phyloP scores from a whole-genome alignment of 2,797 vertebrate genomes.

The Poliocrania exsul region DNA sequence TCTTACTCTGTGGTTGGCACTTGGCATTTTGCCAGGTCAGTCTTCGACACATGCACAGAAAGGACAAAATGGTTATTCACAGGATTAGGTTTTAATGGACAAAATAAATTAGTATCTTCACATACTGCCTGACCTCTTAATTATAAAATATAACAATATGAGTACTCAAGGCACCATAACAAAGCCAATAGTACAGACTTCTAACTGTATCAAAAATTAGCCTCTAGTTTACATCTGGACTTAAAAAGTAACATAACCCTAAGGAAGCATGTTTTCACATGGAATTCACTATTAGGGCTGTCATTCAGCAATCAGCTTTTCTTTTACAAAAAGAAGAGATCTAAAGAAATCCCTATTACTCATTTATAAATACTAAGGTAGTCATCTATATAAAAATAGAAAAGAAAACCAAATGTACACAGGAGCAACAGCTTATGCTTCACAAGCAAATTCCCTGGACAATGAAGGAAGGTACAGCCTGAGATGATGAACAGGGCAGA shows the following conservation, averaged over 20 bases:
- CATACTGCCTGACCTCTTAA: not conserved
- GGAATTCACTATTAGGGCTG: not conserved
- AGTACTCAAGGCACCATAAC: not conserved
- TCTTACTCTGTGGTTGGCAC: too few relatives aligned
- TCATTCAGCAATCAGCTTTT: not conserved
- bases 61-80: not conserved
- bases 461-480: not conserved
- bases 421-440: not conserved
- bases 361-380: not conserved
- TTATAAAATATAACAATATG: not conserved
- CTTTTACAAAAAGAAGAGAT: not conserved
- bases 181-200: not conserved
- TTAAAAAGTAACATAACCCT: not conserved
- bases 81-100: not conserved
- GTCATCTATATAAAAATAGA: not conserved
- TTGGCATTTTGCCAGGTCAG: too few relatives aligned
- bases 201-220: not conserved
- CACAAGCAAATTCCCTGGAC: not conserved
- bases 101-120: not conserved
- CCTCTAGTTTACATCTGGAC: not conserved
- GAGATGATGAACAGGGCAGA: fast-evolving
- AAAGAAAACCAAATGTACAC: not conserved
- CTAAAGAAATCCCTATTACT: not conserved
- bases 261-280: not conserved
- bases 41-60: not conserved